Conservation (phyloP, 2,888 invertebrate genomes). For the Epistrophe eligans region DNA sequence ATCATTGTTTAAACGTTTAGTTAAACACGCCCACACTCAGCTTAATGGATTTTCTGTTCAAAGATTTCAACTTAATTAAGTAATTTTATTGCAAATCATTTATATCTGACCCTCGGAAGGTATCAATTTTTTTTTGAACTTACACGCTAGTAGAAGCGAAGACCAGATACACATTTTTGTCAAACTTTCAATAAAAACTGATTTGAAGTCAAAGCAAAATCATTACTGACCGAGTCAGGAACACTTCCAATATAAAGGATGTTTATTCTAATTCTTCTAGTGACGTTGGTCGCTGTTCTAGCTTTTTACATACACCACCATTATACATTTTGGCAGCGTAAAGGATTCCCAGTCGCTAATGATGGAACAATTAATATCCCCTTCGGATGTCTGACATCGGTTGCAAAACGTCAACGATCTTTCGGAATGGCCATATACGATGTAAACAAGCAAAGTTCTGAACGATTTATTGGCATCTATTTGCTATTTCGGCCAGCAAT, state of each 20-base stretch:
- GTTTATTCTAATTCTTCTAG: background rate
- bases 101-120: too few relatives aligned
- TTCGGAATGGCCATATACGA: background rate
- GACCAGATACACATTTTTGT: too few relatives aligned
- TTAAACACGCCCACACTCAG: too few relatives aligned
- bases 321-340: background rate
- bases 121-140: too few relatives aligned
- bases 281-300: background rate
- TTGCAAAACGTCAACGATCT: background rate
- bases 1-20: too few relatives aligned
- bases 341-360: background rate
- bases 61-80: too few relatives aligned
- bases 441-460: too few relatives aligned
- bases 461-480: background rate
- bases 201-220: background rate
- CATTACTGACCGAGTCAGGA: background rate
- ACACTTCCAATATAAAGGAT: background rate
- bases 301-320: background rate
- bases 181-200: background rate
- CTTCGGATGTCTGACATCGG: background rate
- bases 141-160: too few relatives aligned
- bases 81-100: too few relatives aligned
- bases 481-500: background rate
- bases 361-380: background rate
- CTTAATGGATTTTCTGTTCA: too few relatives aligned